Evolutionary conservation across 1,140 invertebrate genomes (phyloP).

Genomic region (Magallana ariakensis): DNA sequence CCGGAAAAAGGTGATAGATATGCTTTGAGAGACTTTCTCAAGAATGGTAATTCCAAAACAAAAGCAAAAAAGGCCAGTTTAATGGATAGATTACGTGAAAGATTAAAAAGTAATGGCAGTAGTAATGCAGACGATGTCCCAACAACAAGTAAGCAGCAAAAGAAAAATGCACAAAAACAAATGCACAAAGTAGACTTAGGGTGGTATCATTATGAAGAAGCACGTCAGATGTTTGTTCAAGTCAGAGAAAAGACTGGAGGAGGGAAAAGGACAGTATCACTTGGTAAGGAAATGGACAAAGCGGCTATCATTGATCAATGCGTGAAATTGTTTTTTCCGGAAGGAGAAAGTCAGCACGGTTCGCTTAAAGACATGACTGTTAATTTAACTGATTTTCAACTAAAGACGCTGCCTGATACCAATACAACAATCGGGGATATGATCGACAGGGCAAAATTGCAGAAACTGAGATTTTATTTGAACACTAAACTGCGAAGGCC

Average conservation of each 20-base stretch:
- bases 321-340: constrained; percentile 6
- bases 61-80: constrained; percentile 21
- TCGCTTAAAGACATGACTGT: background rate
- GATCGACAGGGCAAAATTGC: constrained; percentile 24
- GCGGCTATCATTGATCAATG: background rate
- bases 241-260: constrained; percentile 26
- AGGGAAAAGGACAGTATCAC: background rate
- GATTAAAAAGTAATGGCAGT: background rate
- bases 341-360: constrained; percentile 18
- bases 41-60: background rate
- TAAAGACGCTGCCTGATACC: background rate
- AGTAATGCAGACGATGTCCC: background rate
- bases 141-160: background rate
- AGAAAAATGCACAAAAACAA: constrained; percentile 21
- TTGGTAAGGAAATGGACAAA: constrained; percentile 23
- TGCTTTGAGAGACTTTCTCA: constrained; percentile 21
- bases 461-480: constrained; percentile 3
- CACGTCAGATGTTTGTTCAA: background rate
- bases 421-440: constrained; percentile 13
- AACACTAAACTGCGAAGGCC: background rate
- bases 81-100: constrained; percentile 7
- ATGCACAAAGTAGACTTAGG: constrained; percentile 18
- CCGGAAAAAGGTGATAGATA: constrained; percentile 13
- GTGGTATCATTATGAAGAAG: constrained; percentile 30
- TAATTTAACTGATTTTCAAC: constrained; percentile 19